Base-by-base conservation (phyloP, 1,140 invertebrate species). In the Popillia japonica region DNA sequence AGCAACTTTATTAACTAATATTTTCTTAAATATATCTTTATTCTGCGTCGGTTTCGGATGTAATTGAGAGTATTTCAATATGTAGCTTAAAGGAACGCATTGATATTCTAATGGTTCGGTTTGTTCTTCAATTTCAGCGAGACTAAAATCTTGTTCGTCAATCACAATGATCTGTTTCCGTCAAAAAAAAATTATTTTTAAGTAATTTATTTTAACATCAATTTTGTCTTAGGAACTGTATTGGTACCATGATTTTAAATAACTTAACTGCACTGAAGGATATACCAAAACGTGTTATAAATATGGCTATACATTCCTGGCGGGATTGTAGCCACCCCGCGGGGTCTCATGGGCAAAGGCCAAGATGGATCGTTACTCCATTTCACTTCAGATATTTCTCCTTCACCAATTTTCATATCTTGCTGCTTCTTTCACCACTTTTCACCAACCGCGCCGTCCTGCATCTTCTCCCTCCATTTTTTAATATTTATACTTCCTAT, bases 51-150 rank as follows among this genome's bases (percentile, higher is more conserved):
- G 23, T 42, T 9, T 42, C 17, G 2, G 86, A 84, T 81, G 80
- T n/a, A 80, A 86, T 22, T 40, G 59, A 1, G 61, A 77, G 48
- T 55, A 78, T 40, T 40, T 72, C 22, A 78, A 27, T 41, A 94
- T 90, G 86, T 94, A 95, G 86, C 93, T 94, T 78, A 95, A 84
- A 41, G 93, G 93, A n/a, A n/a, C n/a, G n/a, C n/a, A n/a, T n/a
- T n/a, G n/a, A n/a, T n/a, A n/a, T n/a, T n/a, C n/a, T n/a, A n/a
- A n/a, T n/a, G n/a, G n/a, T n/a, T n/a, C n/a, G n/a, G n/a, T n/a
- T n/a, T n/a, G n/a, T n/a, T n/a, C n/a, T n/a, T n/a, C n/a, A n/a
- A n/a, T n/a, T n/a, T n/a, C n/a, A n/a, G n/a, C n/a, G n/a, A n/a
- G n/a, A n/a, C n/a, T n/a, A n/a, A n/a, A n/a, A n/a, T n/a, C n/a